phyloP scores from a whole-genome alignment of 2,888 invertebrate species.

The Chorisops tibialis region DNA sequence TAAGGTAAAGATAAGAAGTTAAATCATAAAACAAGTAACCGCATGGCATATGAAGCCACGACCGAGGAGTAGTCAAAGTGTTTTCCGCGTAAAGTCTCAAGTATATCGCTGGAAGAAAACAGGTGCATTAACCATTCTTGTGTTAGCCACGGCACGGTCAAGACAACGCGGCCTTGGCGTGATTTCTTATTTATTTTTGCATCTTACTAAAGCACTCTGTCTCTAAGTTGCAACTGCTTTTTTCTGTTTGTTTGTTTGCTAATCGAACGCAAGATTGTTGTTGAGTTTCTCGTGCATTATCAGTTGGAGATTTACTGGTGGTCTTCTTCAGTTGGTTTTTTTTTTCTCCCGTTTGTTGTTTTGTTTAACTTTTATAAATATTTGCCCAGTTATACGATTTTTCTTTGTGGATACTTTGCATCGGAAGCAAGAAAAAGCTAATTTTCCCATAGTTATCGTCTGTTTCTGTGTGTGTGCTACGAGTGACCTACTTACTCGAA shows the following conservation, averaged over 20 bases:
- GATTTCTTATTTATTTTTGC: neutral
- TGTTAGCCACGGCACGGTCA: conserved; percentile 52
- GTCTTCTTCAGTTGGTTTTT: neutral
- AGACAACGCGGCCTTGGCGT: conserved; percentile 42
- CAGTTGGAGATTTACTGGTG: neutral
- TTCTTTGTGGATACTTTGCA: neutral
- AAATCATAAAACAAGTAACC: conserved; percentile 29
- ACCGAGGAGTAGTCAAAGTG: conserved; percentile 25
- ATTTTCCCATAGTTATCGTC: conserved; percentile 2
- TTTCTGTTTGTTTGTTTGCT: neutral
- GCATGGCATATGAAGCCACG: conserved; percentile 21
- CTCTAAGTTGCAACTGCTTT: neutral
- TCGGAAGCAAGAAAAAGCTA: neutral
- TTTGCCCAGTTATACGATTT: neutral
- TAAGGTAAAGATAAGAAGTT: conserved; percentile 20
- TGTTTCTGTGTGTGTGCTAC: neutral
- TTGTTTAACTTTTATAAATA: neutral
- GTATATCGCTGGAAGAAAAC: conserved; percentile 53
- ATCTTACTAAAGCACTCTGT: conserved; percentile 12
- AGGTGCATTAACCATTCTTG: conserved; percentile 54
- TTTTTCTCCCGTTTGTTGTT: no score
- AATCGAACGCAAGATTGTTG: neutral
- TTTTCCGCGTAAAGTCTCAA: conserved; percentile 44
- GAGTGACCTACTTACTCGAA: conserved; percentile 5
- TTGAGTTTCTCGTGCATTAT: no score